Percentiles rank a stretch among this genome's conserved stretches.
These are phyloP conservation scores for Cyprinodon brontotheroides DNA, from an alignment of 2,113 vertebrate species.

Conservation along the genomic window DNA sequence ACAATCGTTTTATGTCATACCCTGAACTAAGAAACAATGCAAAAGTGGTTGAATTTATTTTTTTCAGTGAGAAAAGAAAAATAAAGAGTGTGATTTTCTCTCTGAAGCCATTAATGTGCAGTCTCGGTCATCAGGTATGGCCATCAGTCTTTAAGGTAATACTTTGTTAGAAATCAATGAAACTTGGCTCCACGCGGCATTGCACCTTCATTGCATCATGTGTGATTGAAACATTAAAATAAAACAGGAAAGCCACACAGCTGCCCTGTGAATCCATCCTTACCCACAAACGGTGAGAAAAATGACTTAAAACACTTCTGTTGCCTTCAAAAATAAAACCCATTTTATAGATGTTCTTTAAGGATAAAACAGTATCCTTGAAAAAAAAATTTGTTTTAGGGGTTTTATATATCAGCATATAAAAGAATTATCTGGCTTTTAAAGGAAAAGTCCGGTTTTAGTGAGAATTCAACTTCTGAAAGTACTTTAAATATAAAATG, in stretches of 20 bases:
- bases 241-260: neutral
- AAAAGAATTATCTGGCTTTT: neutral
- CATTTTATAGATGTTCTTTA: neutral
- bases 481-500: no score
- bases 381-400: neutral
- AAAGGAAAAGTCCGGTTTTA: neutral
- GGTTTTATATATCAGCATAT: no score
- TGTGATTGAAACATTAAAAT: conserved; percentile 36
- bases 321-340: neutral
- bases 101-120: conserved; percentile 14
- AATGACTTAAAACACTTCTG: neutral
- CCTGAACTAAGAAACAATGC: no score
- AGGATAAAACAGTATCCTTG: neutral
- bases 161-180: conserved; percentile 20
- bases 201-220: conserved; percentile 51
- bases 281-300: conserved; percentile 10
- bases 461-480: no score
- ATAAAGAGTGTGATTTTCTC: neutral
- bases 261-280: neutral
- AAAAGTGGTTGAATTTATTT: no score
- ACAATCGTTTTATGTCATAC: no score
- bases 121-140: conserved; percentile 17
- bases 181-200: conserved; percentile 3
- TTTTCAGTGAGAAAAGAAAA: neutral
- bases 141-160: conserved; percentile 7